Evolutionary conservation across 2,888 invertebrate genomes (phyloP).

Genomic region (Polymixis lichenea): DNA sequence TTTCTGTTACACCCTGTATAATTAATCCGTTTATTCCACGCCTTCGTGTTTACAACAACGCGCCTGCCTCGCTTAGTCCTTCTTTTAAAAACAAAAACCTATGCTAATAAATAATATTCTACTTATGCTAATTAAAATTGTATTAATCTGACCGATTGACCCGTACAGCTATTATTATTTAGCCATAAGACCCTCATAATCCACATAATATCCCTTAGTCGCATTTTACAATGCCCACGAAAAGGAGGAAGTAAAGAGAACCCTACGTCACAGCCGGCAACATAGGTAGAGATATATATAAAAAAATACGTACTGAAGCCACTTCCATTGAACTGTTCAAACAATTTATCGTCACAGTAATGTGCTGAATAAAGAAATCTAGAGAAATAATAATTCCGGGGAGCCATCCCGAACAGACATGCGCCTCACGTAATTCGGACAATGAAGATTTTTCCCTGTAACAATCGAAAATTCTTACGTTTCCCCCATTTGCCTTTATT

Average conservation of each 20-base stretch:
- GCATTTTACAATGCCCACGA: background rate
- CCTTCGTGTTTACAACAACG: too few relatives aligned
- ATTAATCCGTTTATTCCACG: too few relatives aligned
- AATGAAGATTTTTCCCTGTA: constrained; percentile 80
- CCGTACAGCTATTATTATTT: too few relatives aligned
- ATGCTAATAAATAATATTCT: too few relatives aligned
- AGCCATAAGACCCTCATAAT: background rate
- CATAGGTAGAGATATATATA: constrained; percentile 14
- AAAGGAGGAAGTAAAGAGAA: background rate
- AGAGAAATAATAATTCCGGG: constrained; percentile 80
- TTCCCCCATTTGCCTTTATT: constrained; percentile 50
- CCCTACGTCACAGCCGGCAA: background rate
- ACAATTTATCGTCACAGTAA: constrained; percentile 67
- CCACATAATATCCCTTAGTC: background rate
- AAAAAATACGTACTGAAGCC: constrained; percentile 30
- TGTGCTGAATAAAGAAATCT: constrained; percentile 77
- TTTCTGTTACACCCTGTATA: too few relatives aligned
- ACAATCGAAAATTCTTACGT: constrained; percentile 76
- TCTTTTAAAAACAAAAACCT: too few relatives aligned
- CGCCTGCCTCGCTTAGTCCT: too few relatives aligned
- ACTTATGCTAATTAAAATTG: too few relatives aligned
- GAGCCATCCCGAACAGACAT: constrained; percentile 78
- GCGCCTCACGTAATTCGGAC: constrained; percentile 82
- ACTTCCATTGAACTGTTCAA: constrained; percentile 61
- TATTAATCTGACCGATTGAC: too few relatives aligned